Evolutionary conservation across 1,140 invertebrate genomes (phyloP).

Genomic region (Psix sp.): DNA sequence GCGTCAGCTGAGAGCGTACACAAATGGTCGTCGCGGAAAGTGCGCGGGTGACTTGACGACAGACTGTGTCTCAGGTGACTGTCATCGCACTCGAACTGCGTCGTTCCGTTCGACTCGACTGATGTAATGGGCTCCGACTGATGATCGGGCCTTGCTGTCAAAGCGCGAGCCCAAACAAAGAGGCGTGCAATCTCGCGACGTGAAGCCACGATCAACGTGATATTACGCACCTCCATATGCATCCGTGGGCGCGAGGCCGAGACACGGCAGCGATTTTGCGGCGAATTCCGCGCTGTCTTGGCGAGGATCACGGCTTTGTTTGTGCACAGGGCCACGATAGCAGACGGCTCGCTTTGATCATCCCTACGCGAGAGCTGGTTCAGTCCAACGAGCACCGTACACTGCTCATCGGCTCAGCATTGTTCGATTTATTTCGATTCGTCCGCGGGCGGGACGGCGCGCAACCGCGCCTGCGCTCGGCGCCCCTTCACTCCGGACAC

Average conservation of each 20-base stretch:
- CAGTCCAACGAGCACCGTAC: conserved; percentile 69
- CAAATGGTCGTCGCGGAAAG: conserved; percentile 60
- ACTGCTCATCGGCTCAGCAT: conserved; percentile 71
- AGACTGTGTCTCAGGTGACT: background rate
- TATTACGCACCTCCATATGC: conserved; percentile 74
- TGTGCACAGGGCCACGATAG: conserved; percentile 67
- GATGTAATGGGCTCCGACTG: background rate
- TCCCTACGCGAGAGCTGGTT: conserved; percentile 66
- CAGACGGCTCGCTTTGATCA: conserved; percentile 72
- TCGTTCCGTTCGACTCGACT: background rate
- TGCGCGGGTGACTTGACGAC: too few species aligned
- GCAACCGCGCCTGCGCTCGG: conserved; percentile 64
- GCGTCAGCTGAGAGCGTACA: conserved; percentile 74
- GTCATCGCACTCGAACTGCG: background rate
- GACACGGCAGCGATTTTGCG: conserved; percentile 63
- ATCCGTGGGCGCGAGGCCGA: conserved; percentile 70
- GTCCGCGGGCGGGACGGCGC: conserved; percentile 65
- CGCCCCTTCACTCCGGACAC: conserved; percentile 66
- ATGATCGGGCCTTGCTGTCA: conserved; percentile 23
- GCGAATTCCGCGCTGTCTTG: conserved; percentile 56
- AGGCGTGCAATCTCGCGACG: conserved; percentile 28
- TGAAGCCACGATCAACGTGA: background rate
- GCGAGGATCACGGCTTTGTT: conserved; percentile 69
- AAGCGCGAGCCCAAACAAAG: conserved; percentile 44
- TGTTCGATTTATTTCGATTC: conserved; percentile 74